Evolutionary conservation across 1,140 invertebrate genomes (phyloP).

Genomic region (Drosophila hydei): DNA sequence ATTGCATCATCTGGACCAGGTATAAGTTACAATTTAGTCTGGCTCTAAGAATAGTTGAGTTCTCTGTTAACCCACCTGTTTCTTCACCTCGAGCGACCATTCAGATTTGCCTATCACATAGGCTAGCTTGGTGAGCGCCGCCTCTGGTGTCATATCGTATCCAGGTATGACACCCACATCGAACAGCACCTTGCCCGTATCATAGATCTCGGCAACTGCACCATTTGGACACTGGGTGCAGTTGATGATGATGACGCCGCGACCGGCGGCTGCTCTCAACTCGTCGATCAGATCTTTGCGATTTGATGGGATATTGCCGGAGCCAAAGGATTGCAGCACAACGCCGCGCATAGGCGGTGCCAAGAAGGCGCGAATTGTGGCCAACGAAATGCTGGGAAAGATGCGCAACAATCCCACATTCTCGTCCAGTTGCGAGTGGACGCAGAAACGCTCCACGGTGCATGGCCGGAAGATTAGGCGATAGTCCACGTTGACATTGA

Average conservation of each 20-base stretch:
- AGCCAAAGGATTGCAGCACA: conserved; percentile 96
- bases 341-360: conserved; percentile 93
- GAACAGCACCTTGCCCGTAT: conserved; percentile 89
- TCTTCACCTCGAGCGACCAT: conserved; percentile 90
- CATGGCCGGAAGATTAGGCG: conserved; percentile 90
- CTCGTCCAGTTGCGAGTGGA: conserved; percentile 90
- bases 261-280: conserved; percentile 88
- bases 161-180: conserved; percentile 93
- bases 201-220: conserved; percentile 91
- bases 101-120: conserved; percentile 95
- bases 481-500: conserved; percentile 91
- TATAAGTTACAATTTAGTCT: conserved; percentile 58
- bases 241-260: conserved; percentile 96
- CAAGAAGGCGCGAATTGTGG: conserved; percentile 92
- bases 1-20: conserved; percentile 88
- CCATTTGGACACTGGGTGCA: conserved; percentile 95
- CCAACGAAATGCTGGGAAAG: conserved; percentile 94
- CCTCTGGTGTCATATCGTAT: conserved; percentile 97
- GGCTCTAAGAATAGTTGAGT: not conserved
- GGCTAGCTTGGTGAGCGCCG: conserved; percentile 95
- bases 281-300: conserved; percentile 92
- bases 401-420: conserved; percentile 94
- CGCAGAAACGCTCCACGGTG: conserved; percentile 90
- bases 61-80: conserved; percentile 74
- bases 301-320: conserved; percentile 95